These are phyloP conservation scores for Hydroisotoma schaefferi DNA, from an alignment of 2,888 invertebrate species.

Conservation along the genomic window DNA sequence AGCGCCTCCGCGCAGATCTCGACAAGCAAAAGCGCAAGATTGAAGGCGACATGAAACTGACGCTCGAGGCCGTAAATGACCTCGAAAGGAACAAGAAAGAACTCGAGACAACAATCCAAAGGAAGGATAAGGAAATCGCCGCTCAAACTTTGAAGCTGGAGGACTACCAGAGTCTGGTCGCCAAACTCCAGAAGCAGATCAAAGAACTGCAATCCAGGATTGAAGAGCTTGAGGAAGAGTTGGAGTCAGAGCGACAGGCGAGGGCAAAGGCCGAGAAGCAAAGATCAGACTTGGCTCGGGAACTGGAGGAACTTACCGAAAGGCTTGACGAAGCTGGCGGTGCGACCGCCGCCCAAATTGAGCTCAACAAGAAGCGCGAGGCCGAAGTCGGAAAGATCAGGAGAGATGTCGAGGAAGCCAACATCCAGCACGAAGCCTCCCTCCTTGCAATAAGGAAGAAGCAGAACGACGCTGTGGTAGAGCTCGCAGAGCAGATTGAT, in stretches of 20 bases:
- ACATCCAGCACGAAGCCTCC: conserved; percentile 97
- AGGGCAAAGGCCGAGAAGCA: conserved; percentile 81
- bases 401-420: conserved; percentile 96
- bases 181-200: conserved; percentile 97
- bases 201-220: conserved; percentile 97
- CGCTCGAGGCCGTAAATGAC: conserved; percentile 95
- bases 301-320: conserved; percentile 94
- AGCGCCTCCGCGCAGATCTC: conserved; percentile 95
- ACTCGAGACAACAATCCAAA: conserved; percentile 93
- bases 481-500: conserved; percentile 99
- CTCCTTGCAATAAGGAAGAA: conserved; percentile 97
- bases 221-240: conserved; percentile 98
- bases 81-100: conserved; percentile 98
- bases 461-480: conserved; percentile 98
- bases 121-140: conserved; percentile 98
- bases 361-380: conserved; percentile 99
- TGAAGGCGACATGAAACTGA: conserved; percentile 97
- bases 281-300: conserved; percentile 92
- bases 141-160: conserved; percentile 94
- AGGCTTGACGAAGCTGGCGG: conserved; percentile 98
- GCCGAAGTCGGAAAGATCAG: conserved; percentile 97
- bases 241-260: conserved; percentile 95
- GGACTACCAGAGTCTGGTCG: conserved; percentile 96
- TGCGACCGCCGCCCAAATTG: conserved; percentile 85
- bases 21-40: conserved; percentile 99